These are phyloP conservation scores for Trigoniulus corallinus DNA, from an alignment of 1,140 invertebrate genomes.

Conservation along the genomic window DNA sequence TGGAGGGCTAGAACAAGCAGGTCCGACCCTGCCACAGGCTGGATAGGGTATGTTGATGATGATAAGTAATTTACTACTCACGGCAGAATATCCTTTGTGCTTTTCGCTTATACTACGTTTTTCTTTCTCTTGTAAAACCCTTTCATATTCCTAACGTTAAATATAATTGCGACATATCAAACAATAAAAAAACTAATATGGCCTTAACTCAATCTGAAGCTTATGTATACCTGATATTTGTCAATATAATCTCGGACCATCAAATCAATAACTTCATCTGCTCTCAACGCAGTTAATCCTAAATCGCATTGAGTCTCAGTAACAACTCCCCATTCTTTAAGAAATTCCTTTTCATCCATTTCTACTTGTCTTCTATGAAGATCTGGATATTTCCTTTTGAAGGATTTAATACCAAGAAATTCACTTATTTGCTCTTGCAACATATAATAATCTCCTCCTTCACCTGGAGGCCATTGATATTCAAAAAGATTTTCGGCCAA, in stretches of 20 bases:
- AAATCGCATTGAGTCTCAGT: conserved; percentile 83
- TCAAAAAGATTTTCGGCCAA: conserved; percentile 73
- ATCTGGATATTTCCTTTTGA: conserved; percentile 89
- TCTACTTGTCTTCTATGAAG: conserved; percentile 63
- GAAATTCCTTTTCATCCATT: conserved; percentile 74
- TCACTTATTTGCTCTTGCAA: conserved; percentile 84
- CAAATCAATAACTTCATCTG: conserved; percentile 80
- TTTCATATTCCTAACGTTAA: conserved; percentile 53
- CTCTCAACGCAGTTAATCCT: conserved; percentile 76
- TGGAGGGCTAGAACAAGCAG: no score
- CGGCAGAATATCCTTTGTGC: conserved; percentile 32
- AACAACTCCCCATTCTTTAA: conserved; percentile 65
- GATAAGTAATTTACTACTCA: not conserved
- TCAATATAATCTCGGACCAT: conserved; percentile 88
- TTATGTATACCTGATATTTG: conserved; percentile 47
- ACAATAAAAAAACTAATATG: not conserved
- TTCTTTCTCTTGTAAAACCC: conserved; percentile 61
- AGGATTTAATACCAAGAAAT: conserved; percentile 82
- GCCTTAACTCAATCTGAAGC: not conserved
- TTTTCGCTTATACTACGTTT: conserved; percentile 51
- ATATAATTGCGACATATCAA: not conserved
- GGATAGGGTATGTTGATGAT: no score
- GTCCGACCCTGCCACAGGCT: no score
- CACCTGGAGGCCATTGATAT: conserved; percentile 76
- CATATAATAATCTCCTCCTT: conserved; percentile 37